A percentile compares a stretch with the other conserved stretches of the same genome.
These are phyloP conservation scores for Dynastes grantii DNA, from an alignment of 2,888 invertebrate genomes.

Conservation along the genomic window DNA sequence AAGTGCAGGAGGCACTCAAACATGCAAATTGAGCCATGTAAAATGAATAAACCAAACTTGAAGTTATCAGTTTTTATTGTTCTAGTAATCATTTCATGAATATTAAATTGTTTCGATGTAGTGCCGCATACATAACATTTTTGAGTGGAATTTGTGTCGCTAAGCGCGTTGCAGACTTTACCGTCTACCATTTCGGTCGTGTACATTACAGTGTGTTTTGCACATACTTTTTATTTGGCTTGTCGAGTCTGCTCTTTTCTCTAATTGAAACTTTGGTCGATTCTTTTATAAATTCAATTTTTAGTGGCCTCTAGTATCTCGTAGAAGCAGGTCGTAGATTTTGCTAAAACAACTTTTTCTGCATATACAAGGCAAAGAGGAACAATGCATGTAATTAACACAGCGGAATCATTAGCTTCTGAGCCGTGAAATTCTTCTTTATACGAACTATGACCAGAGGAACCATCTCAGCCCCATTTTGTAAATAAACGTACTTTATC, in stretches of 20 bases:
- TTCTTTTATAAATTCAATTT: slow-evolving; percentile 61
- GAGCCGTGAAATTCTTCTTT: slow-evolving; percentile 52
- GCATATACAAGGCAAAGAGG: slow-evolving; percentile 58
- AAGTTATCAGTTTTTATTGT: slow-evolving; percentile 13
- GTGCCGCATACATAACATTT: slow-evolving; percentile 53
- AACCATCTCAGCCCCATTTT: slow-evolving; percentile 47
- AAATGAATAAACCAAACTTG: neutral
- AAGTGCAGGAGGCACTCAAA: slow-evolving; percentile 51
- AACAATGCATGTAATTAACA: slow-evolving; percentile 60
- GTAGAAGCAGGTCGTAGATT: slow-evolving; percentile 53
- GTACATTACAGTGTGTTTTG: slow-evolving; percentile 16
- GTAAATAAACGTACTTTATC: slow-evolving; percentile 48
- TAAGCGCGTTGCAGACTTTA: slow-evolving; percentile 57
- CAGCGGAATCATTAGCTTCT: slow-evolving; percentile 54
- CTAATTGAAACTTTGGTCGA: slow-evolving; percentile 54
- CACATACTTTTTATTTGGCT: too few species aligned
- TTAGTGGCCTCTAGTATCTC: slow-evolving; percentile 60
- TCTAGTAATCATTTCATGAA: slow-evolving; percentile 50
- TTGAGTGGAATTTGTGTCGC: slow-evolving; percentile 43
- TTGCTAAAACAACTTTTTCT: slow-evolving; percentile 59
- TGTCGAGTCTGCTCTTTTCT: slow-evolving; percentile 52
- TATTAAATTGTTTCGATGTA: slow-evolving; percentile 55
- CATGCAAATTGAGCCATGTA: neutral
- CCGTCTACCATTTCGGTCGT: slow-evolving; percentile 51
- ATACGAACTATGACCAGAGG: slow-evolving; percentile 57